A percentile compares a stretch with the other conserved stretches of the same genome.
These are phyloP conservation scores for Selene dorsalis DNA, from an alignment of 2,797 vertebrate genomes.

Conservation along the genomic window DNA sequence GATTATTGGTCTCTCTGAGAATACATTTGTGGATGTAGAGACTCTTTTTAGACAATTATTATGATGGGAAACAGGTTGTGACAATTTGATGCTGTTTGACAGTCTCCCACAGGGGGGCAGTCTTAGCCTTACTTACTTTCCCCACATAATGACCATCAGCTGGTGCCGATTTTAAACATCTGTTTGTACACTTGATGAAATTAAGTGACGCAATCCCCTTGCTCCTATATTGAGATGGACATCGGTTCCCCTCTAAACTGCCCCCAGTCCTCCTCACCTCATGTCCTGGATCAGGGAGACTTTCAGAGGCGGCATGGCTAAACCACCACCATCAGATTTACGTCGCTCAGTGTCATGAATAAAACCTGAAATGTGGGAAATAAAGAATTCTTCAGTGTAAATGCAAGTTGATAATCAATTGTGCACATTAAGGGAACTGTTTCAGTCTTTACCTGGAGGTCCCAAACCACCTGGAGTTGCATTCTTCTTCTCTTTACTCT, in stretches of 20 bases:
- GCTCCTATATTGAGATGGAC: neutral
- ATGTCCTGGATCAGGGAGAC: constrained; percentile 97
- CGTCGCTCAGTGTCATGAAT: constrained; percentile 94
- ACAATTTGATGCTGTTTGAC: neutral
- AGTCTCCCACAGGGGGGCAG: constrained; percentile 67
- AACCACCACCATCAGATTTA: constrained; percentile 92
- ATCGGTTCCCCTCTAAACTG: neutral
- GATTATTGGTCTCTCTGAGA: neutral
- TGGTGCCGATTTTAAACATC: neutral
- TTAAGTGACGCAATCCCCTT: neutral
- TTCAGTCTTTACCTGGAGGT: constrained; percentile 86
- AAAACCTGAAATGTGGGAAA: constrained; percentile 82
- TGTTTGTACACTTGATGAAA: neutral
- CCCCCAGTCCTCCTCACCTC: constrained; percentile 84
- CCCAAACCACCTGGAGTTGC: constrained; percentile 90
- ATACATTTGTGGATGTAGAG: neutral
- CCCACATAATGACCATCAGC: neutral
- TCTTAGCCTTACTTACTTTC: constrained; percentile 8
- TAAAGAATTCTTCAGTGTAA: neutral
- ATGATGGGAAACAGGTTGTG: neutral
- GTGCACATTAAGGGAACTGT: neutral
- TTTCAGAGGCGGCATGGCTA: constrained; percentile 92
- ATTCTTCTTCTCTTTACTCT: constrained; percentile 93
- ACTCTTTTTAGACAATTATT: neutral
- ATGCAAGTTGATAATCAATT: neutral